Percentiles rank a stretch among this genome's conserved stretches.
phyloP scores from a whole-genome alignment of 1,140 invertebrate genomes.

The Cecropterus lyciades region DNA sequence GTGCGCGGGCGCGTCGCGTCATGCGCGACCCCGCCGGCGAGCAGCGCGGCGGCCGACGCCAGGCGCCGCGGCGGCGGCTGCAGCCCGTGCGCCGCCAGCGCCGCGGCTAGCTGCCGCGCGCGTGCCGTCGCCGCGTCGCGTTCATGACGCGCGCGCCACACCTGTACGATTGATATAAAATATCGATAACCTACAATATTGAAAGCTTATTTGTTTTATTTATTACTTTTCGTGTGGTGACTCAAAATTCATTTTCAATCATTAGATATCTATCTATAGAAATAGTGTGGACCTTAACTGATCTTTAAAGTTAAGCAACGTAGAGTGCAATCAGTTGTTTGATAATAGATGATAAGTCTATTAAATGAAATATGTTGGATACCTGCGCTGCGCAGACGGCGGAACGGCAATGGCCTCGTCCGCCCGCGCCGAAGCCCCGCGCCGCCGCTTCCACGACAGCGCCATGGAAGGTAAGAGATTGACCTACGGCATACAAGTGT shows the following conservation, averaged over 20 bases:
- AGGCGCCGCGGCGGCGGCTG: slow-evolving; percentile 88
- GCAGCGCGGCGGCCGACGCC: slow-evolving; percentile 61
- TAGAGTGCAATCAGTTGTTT: too few relatives aligned
- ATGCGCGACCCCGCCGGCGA: slow-evolving; percentile 56
- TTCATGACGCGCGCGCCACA: slow-evolving; percentile 60
- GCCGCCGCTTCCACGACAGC: slow-evolving; percentile 92
- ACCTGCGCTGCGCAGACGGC: slow-evolving; percentile 76
- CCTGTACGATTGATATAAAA: too few relatives aligned
- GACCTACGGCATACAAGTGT: slow-evolving; percentile 87
- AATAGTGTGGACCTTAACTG: too few relatives aligned
- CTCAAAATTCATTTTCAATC: too few relatives aligned
- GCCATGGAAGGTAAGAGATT: slow-evolving; percentile 94
- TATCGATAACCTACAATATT: too few relatives aligned
- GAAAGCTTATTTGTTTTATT: too few relatives aligned
- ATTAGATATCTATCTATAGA: too few relatives aligned
- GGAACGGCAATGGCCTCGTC: slow-evolving; percentile 69
- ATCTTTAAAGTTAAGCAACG: too few relatives aligned
- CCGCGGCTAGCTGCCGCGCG: slow-evolving; percentile 93
- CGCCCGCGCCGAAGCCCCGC: slow-evolving; percentile 59
- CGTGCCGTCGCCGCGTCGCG: slow-evolving; percentile 93
- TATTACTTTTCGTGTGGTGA: too few relatives aligned
- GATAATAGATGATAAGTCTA: too few relatives aligned
- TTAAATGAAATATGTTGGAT: slow-evolving; percentile 58
- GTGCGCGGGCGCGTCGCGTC: slow-evolving; percentile 72
- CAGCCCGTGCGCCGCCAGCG: slow-evolving; percentile 92